Conservation (phyloP, 2,888 invertebrate genomes). For the Cinara cedri region DNA sequence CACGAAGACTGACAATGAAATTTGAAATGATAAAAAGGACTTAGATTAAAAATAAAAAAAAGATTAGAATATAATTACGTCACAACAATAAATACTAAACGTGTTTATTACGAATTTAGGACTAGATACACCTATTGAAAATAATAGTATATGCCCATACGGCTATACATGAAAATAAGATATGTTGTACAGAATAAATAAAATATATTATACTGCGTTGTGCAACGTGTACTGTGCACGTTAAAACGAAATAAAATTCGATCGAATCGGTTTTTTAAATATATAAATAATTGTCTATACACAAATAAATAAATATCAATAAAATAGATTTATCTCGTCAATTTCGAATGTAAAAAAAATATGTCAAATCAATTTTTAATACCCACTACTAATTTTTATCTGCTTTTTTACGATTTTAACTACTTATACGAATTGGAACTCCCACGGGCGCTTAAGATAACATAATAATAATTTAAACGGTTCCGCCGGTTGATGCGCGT, state of each 20-base stretch:
- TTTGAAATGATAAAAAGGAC: too few relatives aligned
- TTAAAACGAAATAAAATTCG: not conserved
- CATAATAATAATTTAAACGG: not conserved
- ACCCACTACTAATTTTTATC: not conserved
- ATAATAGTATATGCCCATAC: too few relatives aligned
- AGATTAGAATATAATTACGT: too few relatives aligned
- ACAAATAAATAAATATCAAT: not conserved
- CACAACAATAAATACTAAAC: too few relatives aligned
- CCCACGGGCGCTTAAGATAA: not conserved
- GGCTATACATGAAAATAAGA: too few relatives aligned
- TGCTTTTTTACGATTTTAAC: slow-evolving; percentile 4
- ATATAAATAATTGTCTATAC: not conserved
- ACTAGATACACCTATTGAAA: too few relatives aligned
- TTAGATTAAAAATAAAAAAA: too few relatives aligned
- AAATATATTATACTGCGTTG: too few relatives aligned
- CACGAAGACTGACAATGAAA: too few relatives aligned
- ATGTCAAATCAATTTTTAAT: not conserved
- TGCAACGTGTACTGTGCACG: too few relatives aligned
- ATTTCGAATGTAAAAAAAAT: not conserved
- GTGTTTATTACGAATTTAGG: too few relatives aligned
- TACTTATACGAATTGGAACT: not conserved
- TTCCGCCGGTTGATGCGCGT: not conserved
- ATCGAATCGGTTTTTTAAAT: not conserved
- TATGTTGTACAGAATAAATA: too few relatives aligned
- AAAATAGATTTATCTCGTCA: not conserved